A percentile compares a stretch with the other conserved stretches of the same genome.
phyloP scores from a whole-genome alignment of 1,140 invertebrate species.

The Homarus americanus region DNA sequence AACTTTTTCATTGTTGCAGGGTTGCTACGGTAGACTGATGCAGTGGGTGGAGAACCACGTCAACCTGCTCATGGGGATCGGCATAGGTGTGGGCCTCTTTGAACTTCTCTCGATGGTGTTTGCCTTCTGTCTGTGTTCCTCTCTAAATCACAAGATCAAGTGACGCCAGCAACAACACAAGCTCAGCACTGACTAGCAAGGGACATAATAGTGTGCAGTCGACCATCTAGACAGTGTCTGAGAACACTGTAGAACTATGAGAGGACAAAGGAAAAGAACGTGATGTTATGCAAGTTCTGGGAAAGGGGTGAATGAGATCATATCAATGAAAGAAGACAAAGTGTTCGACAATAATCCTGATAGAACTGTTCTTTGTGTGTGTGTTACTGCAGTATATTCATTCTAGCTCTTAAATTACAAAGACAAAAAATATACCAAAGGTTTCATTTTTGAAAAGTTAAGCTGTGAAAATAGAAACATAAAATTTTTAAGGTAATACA shows the following conservation, averaged over 20 bases:
- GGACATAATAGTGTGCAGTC: neutral
- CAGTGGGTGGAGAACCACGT: slow-evolving; percentile 83
- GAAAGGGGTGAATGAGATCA: neutral
- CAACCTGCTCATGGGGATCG: slow-evolving; percentile 85
- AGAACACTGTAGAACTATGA: neutral
- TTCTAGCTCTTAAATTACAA: neutral
- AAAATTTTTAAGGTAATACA: neutral
- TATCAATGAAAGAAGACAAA: neutral
- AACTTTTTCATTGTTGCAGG: slow-evolving; percentile 78
- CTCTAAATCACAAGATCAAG: slow-evolving; percentile 76
- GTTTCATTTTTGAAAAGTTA: no score
- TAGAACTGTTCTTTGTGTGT: neutral
- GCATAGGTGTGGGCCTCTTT: slow-evolving; percentile 83
- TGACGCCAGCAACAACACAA: slow-evolving; percentile 58
- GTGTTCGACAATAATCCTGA: neutral
- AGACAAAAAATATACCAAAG: no score
- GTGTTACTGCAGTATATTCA: neutral
- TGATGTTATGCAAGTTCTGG: neutral
- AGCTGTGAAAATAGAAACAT: neutral
- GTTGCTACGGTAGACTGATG: slow-evolving; percentile 83
- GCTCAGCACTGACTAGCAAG: slow-evolving; percentile 11
- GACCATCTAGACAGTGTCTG: neutral
- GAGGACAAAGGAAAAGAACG: neutral
- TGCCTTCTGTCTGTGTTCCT: slow-evolving; percentile 81
- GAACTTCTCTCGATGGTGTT: slow-evolving; percentile 84